Evolutionary conservation across 2,888 invertebrate species (phyloP), one percentile per base, ranked within the genome.

Genomic region (Coelinius sp.): DNA sequence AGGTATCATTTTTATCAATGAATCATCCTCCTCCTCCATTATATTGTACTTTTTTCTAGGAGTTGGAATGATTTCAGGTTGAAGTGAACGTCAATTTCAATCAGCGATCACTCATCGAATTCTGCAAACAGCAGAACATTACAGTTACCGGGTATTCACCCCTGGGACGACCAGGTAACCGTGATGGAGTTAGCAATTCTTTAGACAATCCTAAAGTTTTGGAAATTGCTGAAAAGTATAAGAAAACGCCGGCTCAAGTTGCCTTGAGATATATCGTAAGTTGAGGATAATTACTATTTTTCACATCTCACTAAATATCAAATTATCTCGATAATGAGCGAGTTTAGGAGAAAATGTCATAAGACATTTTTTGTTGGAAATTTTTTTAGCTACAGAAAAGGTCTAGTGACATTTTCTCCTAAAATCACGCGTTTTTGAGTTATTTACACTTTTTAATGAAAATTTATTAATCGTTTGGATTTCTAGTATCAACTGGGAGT

Each of bases 51-150:
- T 49, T 14, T 5, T 24, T 14, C 14, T 14, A 12, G 31, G 5
- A 31, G 4, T 22, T 62, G 4, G 10, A 38, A 38, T n/a, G n/a
- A 44, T 82, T 83, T 0, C 85, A 96, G 95, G 90, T 95, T 73
- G 96, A 97, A 88, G 92, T 94, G 77, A 94, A 95, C 86, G 94
- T 95, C 0, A 95, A 95, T 86, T 88, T 95, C 69, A 93, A 90
- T 74, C 95, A 96, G 84, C 89, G 88, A 31, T 91, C 92, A 31
- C 87, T 96, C 1, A 91, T 92, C 31, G 91, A 91, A 0, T 94
- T 91, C 84, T 94, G 95, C 85, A 91, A 91, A 75, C 88, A 91
- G 0, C 91, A 90, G 20, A 91, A 89, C 59, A 92, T 97, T 65
- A 87, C 88, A 6, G 85, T 96, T 1, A 95, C 94, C 0, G 96